Percentiles rank a stretch among this genome's conserved stretches.
These are phyloP conservation scores for Sebastes kiyomatsui DNA, from an alignment of 2,797 vertebrate genomes.

Conservation along the genomic window DNA sequence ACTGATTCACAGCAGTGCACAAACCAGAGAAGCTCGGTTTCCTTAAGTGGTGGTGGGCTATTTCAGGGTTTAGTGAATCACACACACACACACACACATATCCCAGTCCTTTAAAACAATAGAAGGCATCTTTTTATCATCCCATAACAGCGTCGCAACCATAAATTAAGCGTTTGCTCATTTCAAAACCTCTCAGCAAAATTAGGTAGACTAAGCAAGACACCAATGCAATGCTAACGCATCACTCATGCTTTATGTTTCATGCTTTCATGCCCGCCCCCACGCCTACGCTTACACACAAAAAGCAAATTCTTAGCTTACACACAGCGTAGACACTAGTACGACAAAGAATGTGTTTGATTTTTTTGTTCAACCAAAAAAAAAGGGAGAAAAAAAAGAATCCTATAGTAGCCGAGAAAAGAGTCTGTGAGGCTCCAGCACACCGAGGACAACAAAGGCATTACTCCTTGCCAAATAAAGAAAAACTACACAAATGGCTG, in stretches of 20 bases:
- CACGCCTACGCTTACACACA: slow-evolving; percentile 38
- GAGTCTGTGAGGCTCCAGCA: slow-evolving; percentile 58
- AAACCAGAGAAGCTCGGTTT: slow-evolving; percentile 65
- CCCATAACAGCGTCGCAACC: slow-evolving; percentile 66
- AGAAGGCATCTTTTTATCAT: slow-evolving; percentile 83
- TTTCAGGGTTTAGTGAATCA: slow-evolving; percentile 78
- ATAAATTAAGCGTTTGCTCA: slow-evolving; percentile 82
- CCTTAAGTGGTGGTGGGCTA: slow-evolving; percentile 75
- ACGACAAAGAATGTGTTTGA: slow-evolving; percentile 59
- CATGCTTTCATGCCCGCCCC: slow-evolving; percentile 42
- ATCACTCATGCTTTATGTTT: slow-evolving; percentile 72
- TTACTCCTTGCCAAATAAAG: slow-evolving; percentile 75
- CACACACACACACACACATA: slow-evolving; percentile 71
- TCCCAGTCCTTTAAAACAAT: slow-evolving; percentile 75
- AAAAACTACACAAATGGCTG: slow-evolving; percentile 70
- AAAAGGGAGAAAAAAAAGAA: not conserved
- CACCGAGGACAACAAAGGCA: slow-evolving; percentile 64
- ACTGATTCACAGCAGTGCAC: slow-evolving; percentile 69
- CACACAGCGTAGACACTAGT: slow-evolving; percentile 28
- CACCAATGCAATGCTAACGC: slow-evolving; percentile 54
- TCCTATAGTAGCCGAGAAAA: slow-evolving; percentile 56
- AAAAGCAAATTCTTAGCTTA: slow-evolving; percentile 16
- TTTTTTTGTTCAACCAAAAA: slow-evolving; percentile 30
- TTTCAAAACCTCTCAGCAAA: slow-evolving; percentile 84
- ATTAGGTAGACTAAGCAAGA: slow-evolving; percentile 79